Conservation (phyloP, 1,140 invertebrate genomes). For the Drosophila baimaii region DNA sequence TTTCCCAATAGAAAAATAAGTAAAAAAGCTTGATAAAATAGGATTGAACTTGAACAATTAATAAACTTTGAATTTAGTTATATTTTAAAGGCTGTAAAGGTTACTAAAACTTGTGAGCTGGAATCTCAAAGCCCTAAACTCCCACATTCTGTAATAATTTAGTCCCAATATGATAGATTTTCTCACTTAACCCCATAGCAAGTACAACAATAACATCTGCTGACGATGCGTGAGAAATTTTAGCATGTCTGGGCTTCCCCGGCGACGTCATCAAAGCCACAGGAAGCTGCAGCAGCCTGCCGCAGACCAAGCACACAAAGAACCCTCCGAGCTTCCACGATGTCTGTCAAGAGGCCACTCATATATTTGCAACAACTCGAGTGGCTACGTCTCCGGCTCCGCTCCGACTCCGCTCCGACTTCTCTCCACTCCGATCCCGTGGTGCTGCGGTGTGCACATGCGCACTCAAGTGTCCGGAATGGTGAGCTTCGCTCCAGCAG, state of each 20-base stretch:
- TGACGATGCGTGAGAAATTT: constrained; percentile 76
- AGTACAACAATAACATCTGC: constrained; percentile 47
- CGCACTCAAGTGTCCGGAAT: constrained; percentile 75
- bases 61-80: neutral
- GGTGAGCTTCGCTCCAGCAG: constrained; percentile 46
- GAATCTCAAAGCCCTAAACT: neutral
- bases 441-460: constrained; percentile 72
- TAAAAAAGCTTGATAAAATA: neutral
- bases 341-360: constrained; percentile 80
- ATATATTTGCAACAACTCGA: constrained; percentile 79
- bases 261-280: constrained; percentile 72
- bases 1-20: neutral
- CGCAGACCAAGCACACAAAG: constrained; percentile 50
- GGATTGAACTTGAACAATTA: too few relatives aligned
- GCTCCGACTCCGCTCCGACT: neutral
- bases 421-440: constrained; percentile 46
- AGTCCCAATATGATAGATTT: neutral
- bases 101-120: neutral
- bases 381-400: constrained; percentile 23
- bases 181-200: neutral
- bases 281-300: constrained; percentile 62
- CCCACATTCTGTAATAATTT: too few relatives aligned
- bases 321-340: constrained; percentile 58
- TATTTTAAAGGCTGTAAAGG: neutral
- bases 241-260: constrained; percentile 52